Evolutionary conservation across 2,797 vertebrate species (phyloP).

Genomic region (Sebastes steindachneri): DNA sequence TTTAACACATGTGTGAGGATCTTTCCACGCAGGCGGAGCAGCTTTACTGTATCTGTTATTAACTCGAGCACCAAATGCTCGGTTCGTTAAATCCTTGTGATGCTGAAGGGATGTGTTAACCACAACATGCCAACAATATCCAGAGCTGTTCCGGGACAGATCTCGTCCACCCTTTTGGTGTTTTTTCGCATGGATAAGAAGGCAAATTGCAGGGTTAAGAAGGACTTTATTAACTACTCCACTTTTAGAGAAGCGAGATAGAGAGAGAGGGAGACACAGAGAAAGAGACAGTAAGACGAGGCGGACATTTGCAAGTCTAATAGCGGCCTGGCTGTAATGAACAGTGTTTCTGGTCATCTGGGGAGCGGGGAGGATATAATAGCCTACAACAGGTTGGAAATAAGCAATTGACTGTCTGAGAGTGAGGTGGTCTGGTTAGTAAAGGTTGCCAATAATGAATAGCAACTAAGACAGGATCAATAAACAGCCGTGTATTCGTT

Average conservation of each 20-base stretch:
- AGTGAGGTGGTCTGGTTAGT: conserved; percentile 49
- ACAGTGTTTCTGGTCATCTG: conserved; percentile 58
- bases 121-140: conserved; percentile 11
- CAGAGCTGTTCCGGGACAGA: not conserved
- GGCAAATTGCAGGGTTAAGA: conserved; percentile 58
- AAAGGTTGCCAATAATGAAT: conserved; percentile 63
- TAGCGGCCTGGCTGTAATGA: conserved; percentile 61
- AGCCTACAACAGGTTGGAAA: conserved; percentile 54
- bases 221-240: conserved; percentile 55
- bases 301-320: conserved; percentile 68
- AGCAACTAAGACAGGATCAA: conserved; percentile 57
- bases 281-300: conserved; percentile 9
- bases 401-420: conserved; percentile 40
- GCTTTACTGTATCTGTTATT: not conserved
- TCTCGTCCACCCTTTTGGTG: conserved; percentile 31
- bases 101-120: conserved; percentile 13
- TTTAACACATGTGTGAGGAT: not conserved
- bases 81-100: conserved; percentile 3
- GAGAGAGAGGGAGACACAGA: conserved; percentile 1
- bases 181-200: conserved; percentile 26
- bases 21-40: not conserved
- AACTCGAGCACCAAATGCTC: not conserved
- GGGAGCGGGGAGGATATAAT: conserved; percentile 49
- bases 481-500: conserved; percentile 42
- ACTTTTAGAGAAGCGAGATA: conserved; percentile 25